Conservation (phyloP, 2,888 invertebrate genomes). For the Sphecodes monilicornis region DNA sequence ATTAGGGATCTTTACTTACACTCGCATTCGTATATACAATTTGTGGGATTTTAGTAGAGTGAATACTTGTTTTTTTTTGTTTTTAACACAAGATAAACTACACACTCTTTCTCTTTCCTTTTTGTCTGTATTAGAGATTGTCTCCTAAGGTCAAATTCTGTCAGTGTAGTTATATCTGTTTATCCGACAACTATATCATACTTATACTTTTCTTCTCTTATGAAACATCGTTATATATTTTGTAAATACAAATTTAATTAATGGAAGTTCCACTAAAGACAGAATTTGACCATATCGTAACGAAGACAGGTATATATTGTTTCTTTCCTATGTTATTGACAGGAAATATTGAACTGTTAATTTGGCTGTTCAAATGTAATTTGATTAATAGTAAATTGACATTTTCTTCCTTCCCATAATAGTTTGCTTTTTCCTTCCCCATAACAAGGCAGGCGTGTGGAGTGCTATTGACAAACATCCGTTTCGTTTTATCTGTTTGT, state of each 20-base stretch:
- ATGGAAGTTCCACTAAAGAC: conserved; percentile 46
- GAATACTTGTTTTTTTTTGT: conserved; percentile 40
- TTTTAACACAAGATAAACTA: conserved; percentile 58
- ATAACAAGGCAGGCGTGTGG: conserved; percentile 68
- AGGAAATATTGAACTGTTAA: conserved; percentile 71
- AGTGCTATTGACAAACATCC: conserved; percentile 50
- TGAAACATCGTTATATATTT: conserved; percentile 46
- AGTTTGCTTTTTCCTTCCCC: conserved; percentile 38
- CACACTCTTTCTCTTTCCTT: conserved; percentile 24
- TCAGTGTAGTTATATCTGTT: conserved; percentile 29
- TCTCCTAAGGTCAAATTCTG: conserved; percentile 69
- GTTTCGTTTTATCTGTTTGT: conserved; percentile 24
- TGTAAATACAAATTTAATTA: conserved; percentile 50
- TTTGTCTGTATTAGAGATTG: conserved; percentile 44
- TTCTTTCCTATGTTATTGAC: conserved; percentile 53
- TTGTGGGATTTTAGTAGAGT: conserved; percentile 56
- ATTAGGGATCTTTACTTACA: conserved; percentile 63
- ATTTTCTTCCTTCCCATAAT: conserved; percentile 61
- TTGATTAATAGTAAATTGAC: conserved; percentile 78
- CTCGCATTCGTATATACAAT: conserved; percentile 63
- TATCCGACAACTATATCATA: conserved; percentile 37
- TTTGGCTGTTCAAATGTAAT: conserved; percentile 74
- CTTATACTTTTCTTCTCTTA: conserved; percentile 26
- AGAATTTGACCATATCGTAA: conserved; percentile 68
- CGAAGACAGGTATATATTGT: conserved; percentile 61